Evolutionary conservation across 2,113 vertebrate species (phyloP).

Genomic region (Hydrolagus affinis): DNA sequence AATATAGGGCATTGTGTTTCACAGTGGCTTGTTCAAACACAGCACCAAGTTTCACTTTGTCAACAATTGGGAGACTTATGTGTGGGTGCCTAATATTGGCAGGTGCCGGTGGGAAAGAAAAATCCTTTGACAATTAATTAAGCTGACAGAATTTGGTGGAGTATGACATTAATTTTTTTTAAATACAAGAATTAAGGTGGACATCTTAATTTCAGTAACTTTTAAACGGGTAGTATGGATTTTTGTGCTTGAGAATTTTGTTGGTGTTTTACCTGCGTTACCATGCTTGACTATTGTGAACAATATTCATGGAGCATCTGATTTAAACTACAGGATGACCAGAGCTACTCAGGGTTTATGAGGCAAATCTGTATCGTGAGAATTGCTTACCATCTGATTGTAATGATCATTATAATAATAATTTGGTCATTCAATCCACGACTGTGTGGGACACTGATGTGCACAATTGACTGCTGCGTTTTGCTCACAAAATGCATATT

Average conservation of each 20-base stretch:
- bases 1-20: not conserved
- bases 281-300: not conserved
- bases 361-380: not conserved
- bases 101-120: too few species aligned
- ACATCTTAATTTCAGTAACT: not conserved
- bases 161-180: not conserved
- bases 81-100: not conserved
- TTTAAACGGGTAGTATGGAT: not conserved
- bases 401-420: too few species aligned
- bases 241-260: not conserved
- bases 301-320: not conserved
- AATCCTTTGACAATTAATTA: not conserved
- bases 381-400: not conserved
- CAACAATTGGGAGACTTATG: too few species aligned
- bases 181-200: not conserved
- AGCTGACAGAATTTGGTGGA: not conserved
- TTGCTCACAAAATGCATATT: too few species aligned
- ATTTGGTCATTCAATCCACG: too few species aligned
- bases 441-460: too few species aligned
- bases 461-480: too few species aligned
- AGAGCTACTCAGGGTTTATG: constrained; percentile 13
- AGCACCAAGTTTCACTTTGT: not conserved
- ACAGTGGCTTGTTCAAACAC: not conserved
- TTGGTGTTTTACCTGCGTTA: not conserved
- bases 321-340: not conserved